A percentile compares a stretch with the other conserved stretches of the same genome.
These are phyloP conservation scores for Pampusana beccarii DNA, from an alignment of 2,113 vertebrate species.

Conservation along the genomic window DNA sequence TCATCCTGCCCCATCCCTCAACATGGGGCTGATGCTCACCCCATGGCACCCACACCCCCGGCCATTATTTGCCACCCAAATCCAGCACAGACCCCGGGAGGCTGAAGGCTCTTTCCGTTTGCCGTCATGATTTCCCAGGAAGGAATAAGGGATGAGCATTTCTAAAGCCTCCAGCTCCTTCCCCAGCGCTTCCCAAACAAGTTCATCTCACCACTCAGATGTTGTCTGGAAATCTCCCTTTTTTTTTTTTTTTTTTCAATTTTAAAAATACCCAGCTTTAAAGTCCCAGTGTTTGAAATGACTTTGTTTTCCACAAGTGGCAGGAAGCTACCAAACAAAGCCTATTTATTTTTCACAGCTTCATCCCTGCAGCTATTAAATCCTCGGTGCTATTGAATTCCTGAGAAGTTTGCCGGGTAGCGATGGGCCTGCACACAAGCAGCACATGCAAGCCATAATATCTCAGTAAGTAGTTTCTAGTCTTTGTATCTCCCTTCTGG, in stretches of 20 bases:
- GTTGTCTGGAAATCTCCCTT: not conserved
- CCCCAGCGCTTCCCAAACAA: not conserved
- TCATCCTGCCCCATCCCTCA: not conserved
- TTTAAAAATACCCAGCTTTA: not conserved
- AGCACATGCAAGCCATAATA: fast-evolving
- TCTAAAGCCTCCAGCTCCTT: not conserved
- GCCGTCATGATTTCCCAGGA: not conserved
- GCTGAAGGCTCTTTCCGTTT: not conserved
- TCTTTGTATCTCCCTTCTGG: not conserved
- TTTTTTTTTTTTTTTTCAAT: not conserved
- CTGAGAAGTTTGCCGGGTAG: not conserved
- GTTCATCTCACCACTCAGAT: fast-evolving
- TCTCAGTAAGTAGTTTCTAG: not conserved
- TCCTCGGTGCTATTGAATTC: not conserved
- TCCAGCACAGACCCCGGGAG: not conserved
- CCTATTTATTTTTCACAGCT: not conserved
- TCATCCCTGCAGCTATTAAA: not conserved
- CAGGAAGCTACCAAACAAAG: constrained; percentile 12
- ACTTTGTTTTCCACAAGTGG: not conserved
- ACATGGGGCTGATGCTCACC: not conserved
- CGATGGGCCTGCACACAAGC: fast-evolving
- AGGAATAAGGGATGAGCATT: not conserved
- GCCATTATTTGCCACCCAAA: not conserved
- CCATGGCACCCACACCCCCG: not conserved
- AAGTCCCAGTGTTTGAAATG: not conserved